Conservation (phyloP, 1,140 invertebrate species). For the Uloborus diversus region DNA sequence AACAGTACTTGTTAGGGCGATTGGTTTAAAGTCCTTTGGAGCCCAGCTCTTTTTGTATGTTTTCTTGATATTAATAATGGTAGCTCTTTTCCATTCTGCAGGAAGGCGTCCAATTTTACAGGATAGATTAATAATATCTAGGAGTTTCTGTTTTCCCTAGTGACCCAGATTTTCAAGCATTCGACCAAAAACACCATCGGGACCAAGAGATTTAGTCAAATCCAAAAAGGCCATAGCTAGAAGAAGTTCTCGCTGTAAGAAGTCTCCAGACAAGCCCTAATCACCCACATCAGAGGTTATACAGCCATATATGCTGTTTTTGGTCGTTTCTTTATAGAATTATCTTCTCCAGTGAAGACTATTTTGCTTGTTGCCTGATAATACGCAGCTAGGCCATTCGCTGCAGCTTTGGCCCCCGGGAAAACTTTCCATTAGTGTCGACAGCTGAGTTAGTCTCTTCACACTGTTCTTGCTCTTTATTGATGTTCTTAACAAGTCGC, state of each 20-base stretch:
- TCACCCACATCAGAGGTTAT: background rate
- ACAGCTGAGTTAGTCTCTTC: background rate
- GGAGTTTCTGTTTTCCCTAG: background rate
- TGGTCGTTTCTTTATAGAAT: background rate
- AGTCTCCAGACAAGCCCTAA: background rate
- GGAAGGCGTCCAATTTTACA: background rate
- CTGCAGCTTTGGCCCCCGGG: background rate
- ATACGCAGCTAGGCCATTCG: background rate
- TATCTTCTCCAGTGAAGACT: background rate
- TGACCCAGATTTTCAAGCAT: background rate
- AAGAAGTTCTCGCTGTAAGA: background rate
- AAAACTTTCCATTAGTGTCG: background rate
- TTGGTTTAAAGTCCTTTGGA: background rate
- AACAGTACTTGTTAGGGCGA: background rate
- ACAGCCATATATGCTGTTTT: background rate
- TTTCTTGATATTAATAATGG: background rate
- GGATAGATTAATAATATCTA: background rate
- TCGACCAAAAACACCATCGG: background rate
- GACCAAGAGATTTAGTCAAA: background rate
- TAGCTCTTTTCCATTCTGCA: background rate
- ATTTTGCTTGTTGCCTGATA: background rate
- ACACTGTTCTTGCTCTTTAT: background rate
- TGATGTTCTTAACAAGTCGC: background rate
- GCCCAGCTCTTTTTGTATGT: background rate
- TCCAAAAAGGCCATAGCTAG: background rate